Percentiles rank a stretch among this genome's conserved stretches.
Conservation (phyloP, 2,113 vertebrate species). For the Rhabdornis inornatus region DNA sequence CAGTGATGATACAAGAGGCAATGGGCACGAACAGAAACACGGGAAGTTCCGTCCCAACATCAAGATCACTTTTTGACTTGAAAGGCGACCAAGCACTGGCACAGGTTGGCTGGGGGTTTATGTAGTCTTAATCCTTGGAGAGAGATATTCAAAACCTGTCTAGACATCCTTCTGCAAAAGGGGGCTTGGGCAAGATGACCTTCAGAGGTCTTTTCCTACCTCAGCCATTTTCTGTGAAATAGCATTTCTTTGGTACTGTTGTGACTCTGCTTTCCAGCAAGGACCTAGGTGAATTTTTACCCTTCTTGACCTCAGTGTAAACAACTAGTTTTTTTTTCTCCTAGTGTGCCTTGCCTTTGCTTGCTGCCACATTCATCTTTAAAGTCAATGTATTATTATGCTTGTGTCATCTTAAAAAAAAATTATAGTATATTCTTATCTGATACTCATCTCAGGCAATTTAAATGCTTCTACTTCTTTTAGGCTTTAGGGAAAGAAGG, state of each 20-base stretch:
- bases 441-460: neutral
- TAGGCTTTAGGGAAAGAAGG: neutral
- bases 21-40: rapidly evolving
- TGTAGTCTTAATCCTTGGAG: neutral
- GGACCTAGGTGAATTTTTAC: neutral
- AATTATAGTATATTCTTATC: neutral
- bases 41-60: neutral
- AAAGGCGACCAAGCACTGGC: neutral
- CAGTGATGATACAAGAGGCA: neutral
- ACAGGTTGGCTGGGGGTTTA: neutral
- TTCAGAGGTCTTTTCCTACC: neutral
- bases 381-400: neutral
- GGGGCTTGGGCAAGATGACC: neutral
- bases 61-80: neutral
- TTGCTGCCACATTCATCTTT: neutral
- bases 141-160: neutral
- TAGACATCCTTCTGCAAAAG: neutral
- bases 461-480: neutral
- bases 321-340: neutral
- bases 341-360: neutral
- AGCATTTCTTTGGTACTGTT: neutral
- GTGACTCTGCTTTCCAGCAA: neutral
- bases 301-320: neutral
- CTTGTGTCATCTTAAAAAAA: neutral
- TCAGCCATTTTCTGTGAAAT: neutral